Evolutionary conservation across 2,797 vertebrate genomes (phyloP).

Genomic region (Petrocephalus sullivani): DNA sequence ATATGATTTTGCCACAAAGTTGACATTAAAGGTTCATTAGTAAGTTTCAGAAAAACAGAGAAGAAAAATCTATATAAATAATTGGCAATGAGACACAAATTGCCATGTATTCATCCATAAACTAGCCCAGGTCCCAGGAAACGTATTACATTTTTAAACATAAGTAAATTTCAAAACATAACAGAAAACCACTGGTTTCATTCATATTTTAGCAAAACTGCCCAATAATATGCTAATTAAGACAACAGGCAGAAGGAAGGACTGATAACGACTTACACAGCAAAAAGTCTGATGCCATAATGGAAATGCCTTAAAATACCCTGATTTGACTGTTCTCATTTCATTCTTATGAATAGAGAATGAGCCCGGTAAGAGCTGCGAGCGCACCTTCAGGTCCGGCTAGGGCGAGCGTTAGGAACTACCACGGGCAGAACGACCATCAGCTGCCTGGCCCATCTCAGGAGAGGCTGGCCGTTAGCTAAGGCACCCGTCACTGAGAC

Average conservation of each 20-base stretch:
- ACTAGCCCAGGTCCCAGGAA: neutral
- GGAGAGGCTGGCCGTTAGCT: neutral
- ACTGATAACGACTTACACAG: neutral
- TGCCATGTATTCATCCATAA: neutral
- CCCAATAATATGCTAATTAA: neutral
- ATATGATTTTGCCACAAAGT: neutral
- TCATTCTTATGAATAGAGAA: neutral
- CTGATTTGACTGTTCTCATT: neutral
- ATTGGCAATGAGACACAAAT: neutral
- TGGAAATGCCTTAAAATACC: conserved; percentile 10
- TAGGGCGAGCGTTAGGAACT: neutral
- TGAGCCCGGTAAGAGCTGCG: neutral
- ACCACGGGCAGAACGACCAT: neutral
- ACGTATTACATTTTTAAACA: neutral
- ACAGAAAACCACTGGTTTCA: neutral
- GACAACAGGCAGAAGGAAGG: neutral
- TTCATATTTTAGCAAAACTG: neutral
- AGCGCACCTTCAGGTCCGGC: neutral
- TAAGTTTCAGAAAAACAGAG: neutral
- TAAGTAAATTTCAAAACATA: neutral
- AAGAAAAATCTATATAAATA: neutral
- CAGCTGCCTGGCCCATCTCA: neutral
- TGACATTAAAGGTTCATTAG: neutral
- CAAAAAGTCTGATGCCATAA: neutral
- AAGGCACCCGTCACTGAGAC: neutral